phyloP scores from a whole-genome alignment of 2,888 invertebrate species.

The Tetranychus piercei region DNA sequence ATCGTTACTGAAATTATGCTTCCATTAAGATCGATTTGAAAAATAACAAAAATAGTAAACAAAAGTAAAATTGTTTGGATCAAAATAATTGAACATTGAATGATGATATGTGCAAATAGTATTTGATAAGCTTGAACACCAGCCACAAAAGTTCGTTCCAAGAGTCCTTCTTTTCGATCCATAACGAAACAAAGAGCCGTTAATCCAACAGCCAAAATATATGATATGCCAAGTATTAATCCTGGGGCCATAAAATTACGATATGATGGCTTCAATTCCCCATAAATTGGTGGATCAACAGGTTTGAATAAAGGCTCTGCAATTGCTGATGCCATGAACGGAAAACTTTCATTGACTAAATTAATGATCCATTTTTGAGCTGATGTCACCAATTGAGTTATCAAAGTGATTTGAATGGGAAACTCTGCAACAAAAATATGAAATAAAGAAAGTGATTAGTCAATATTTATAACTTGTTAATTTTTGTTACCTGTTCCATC shows the following conservation, averaged over 20 bases:
- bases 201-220: constrained; percentile 82
- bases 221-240: constrained; percentile 81
- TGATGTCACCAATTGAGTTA: background rate
- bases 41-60: constrained; percentile 66
- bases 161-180: constrained; percentile 70
- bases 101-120: constrained; percentile 75
- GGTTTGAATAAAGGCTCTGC: constrained; percentile 20
- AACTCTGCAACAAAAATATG: constrained; percentile 11
- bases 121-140: constrained; percentile 80
- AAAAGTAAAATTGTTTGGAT: constrained; percentile 66
- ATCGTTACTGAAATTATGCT: constrained; percentile 64
- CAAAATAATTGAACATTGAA: constrained; percentile 84
- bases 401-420: background rate
- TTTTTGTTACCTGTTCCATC: constrained; percentile 50
- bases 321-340: constrained; percentile 4
- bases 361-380: background rate
- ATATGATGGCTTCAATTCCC: constrained; percentile 59
- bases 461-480: background rate
- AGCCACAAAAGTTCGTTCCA: constrained; percentile 82
- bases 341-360: constrained; percentile 3
- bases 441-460: background rate
- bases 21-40: constrained; percentile 72
- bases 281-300: constrained; percentile 21
- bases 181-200: constrained; percentile 79
- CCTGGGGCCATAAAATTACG: constrained; percentile 58